Percentiles rank a stretch among this genome's conserved stretches.
These are phyloP conservation scores for Choloepus didactylus DNA, from an alignment of 2,797 vertebrate genomes.

Conservation along the genomic window DNA sequence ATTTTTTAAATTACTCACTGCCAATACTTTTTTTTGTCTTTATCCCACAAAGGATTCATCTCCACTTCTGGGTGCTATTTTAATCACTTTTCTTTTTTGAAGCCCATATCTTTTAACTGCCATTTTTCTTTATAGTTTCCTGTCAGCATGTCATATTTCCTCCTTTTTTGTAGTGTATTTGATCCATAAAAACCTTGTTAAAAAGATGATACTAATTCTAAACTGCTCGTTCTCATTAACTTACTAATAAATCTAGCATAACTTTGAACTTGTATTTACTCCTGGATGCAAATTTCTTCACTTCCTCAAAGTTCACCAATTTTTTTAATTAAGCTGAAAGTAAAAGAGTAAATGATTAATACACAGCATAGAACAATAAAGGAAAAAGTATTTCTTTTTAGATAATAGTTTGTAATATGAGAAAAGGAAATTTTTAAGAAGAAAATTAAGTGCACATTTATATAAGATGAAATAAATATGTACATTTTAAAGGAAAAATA, in stretches of 20 bases:
- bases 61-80: background rate
- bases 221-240: background rate
- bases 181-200: background rate
- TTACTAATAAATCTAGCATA: background rate
- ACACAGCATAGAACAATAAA: background rate
- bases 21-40: background rate
- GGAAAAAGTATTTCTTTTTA: background rate
- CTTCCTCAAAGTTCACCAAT: background rate
- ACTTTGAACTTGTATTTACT: background rate
- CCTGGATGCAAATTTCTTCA: background rate
- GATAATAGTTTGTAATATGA: background rate
- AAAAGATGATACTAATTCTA: background rate
- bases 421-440: background rate
- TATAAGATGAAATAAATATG: conserved; percentile 5
- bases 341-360: background rate
- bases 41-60: background rate
- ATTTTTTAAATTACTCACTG: no score
- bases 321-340: background rate
- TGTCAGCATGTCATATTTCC: background rate
- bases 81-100: background rate
- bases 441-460: background rate
- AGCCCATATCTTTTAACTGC: background rate
- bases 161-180: conserved; percentile 30
- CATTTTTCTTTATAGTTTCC: background rate
- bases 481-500: background rate